These are phyloP conservation scores for Formicarius rufipectus DNA, from an alignment of 2,113 vertebrate genomes.

Conservation along the genomic window DNA sequence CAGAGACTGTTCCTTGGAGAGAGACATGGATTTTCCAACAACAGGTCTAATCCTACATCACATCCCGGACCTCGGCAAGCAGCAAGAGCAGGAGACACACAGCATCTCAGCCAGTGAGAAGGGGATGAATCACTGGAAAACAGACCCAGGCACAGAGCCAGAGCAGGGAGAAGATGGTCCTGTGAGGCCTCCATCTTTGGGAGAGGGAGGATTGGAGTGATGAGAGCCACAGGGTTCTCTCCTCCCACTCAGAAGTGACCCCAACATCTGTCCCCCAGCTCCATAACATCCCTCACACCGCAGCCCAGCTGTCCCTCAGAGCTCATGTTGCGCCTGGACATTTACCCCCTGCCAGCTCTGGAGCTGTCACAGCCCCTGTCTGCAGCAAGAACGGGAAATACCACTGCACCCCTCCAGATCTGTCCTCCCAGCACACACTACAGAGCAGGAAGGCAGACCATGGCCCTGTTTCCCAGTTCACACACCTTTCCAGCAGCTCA, in stretches of 20 bases:
- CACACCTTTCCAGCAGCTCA: neutral
- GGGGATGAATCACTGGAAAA: conserved; percentile 51
- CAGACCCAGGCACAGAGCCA: conserved; percentile 13
- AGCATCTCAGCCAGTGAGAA: neutral
- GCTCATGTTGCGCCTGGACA: neutral
- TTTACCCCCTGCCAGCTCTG: neutral
- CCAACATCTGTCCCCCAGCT: neutral
- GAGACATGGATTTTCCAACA: neutral
- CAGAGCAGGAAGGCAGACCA: neutral
- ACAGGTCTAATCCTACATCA: neutral
- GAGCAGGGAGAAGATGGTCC: conserved; percentile 5
- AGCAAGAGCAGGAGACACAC: neutral
- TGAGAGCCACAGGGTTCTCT: neutral
- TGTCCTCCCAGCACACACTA: neutral
- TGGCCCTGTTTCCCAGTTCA: neutral
- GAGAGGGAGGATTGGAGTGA: neutral
- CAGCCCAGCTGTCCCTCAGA: neutral
- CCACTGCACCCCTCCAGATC: rapidly evolving
- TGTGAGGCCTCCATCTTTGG: neutral
- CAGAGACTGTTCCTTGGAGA: neutral
- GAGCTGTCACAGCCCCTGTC: rapidly evolving
- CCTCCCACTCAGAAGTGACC: neutral
- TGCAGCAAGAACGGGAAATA: neutral
- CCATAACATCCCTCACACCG: rapidly evolving
- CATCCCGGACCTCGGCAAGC: neutral